Conservation (phyloP, 2,113 vertebrate genomes). For the Glareola pratincola region DNA sequence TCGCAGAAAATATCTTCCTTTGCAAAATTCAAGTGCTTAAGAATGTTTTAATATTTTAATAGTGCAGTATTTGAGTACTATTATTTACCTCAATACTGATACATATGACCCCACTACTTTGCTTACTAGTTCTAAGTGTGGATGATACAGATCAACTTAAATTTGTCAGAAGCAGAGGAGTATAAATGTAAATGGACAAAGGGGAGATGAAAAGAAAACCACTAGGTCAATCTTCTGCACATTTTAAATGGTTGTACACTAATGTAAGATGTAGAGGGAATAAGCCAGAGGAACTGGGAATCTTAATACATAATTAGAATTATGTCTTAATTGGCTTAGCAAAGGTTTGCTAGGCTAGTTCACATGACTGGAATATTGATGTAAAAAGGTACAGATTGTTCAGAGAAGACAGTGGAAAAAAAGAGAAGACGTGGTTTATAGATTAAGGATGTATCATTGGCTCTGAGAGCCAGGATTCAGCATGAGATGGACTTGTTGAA, state of each 20-base stretch:
- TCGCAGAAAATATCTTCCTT: constrained; percentile 1
- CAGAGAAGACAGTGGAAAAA: not conserved
- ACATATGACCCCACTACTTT: not conserved
- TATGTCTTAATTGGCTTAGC: constrained; percentile 50
- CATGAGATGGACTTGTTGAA: not conserved
- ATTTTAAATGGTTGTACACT: not conserved
- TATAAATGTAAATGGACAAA: not conserved
- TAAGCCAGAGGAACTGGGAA: constrained; percentile 2
- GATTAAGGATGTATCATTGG: not conserved
- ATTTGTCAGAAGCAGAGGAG: not conserved
- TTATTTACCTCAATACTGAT: not conserved
- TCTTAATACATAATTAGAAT: constrained; percentile 50
- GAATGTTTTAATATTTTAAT: constrained; percentile 5
- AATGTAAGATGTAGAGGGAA: not conserved
- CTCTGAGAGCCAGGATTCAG: not conserved
- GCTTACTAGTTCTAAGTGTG: not conserved
- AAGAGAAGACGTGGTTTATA: not conserved
- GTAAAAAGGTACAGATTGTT: not conserved
- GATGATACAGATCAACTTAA: not conserved
- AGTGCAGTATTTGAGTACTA: not conserved
- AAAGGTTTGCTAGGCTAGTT: not conserved
- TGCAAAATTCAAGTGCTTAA: not conserved
- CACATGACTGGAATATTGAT: constrained; percentile 23
- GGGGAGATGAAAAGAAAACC: not conserved
- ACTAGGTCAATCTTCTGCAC: not conserved